These are phyloP conservation scores for Cyanoderma ruficeps DNA, from an alignment of 2,113 vertebrate species.

Conservation along the genomic window DNA sequence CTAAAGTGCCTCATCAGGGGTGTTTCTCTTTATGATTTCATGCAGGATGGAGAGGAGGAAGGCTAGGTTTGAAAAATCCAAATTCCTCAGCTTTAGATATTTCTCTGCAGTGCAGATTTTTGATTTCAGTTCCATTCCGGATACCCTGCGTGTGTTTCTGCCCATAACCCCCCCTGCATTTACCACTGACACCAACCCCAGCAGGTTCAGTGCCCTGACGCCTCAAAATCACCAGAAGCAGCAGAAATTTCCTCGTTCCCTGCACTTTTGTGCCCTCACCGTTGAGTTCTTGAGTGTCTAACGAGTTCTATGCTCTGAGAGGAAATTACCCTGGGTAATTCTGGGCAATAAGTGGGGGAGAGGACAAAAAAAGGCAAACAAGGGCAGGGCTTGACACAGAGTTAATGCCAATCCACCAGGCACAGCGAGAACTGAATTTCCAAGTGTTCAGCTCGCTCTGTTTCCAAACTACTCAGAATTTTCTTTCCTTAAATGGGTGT, in stretches of 20 bases:
- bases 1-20: fast-evolving
- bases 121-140: not conserved
- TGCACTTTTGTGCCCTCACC: fast-evolving
- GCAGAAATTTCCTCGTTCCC: not conserved
- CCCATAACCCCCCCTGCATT: not conserved
- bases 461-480: not conserved
- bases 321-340: not conserved
- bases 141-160: fast-evolving
- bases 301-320: not conserved
- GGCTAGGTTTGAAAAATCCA: not conserved
- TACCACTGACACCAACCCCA: not conserved
- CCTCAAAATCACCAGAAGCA: not conserved
- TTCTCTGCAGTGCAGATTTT: not conserved
- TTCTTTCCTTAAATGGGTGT: not conserved
- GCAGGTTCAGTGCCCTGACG: fast-evolving
- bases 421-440: not conserved
- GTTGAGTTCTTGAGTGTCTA: not conserved
- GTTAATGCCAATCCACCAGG: fast-evolving
- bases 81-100: fast-evolving
- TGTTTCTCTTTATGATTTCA: not conserved
- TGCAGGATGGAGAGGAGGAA: not conserved
- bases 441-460: not conserved
- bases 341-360: not conserved
- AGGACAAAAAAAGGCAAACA: not conserved
- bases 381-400: not conserved